These are phyloP conservation scores for Pedionomus torquatus DNA, from an alignment of 2,113 vertebrate species.

Conservation along the genomic window DNA sequence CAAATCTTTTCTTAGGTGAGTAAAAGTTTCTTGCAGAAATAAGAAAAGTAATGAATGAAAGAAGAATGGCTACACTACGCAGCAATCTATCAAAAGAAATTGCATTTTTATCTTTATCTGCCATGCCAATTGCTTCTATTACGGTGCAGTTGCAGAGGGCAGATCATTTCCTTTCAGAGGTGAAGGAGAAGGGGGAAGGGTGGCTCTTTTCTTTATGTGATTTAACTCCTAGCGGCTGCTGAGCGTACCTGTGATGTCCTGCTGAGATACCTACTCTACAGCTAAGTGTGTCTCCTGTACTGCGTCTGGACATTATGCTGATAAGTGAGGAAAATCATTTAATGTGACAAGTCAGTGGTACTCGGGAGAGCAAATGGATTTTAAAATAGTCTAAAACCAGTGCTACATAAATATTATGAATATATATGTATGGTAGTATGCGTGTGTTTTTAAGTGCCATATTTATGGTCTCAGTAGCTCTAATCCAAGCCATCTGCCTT, in stretches of 20 bases:
- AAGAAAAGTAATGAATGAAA: constrained; percentile 9
- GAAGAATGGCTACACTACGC: not conserved
- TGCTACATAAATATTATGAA: constrained; percentile 50
- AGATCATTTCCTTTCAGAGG: constrained; percentile 39
- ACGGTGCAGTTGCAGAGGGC: constrained; percentile 31
- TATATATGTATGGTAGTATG: not conserved
- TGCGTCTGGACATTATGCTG: not conserved
- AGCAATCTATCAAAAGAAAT: constrained; percentile 50
- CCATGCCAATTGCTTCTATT: constrained; percentile 34
- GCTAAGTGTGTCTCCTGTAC: not conserved
- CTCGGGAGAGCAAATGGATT: constrained; percentile 53
- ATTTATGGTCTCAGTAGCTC: constrained; percentile 44
- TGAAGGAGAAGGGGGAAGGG: constrained; percentile 37
- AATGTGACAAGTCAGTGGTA: not conserved
- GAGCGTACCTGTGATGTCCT: constrained; percentile 14
- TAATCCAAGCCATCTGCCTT: constrained; percentile 15
- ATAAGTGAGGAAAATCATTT: constrained; percentile 41
- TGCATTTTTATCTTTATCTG: constrained; percentile 49
- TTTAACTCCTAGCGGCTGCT: not conserved
- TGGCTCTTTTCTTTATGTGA: not conserved
- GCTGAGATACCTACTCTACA: not conserved
- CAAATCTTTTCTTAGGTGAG: constrained; percentile 94
- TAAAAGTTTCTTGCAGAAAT: not conserved
- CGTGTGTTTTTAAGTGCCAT: constrained; percentile 19
- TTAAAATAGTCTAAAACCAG: constrained; percentile 52